Percentiles rank a stretch among this genome's conserved stretches.
Evolutionary conservation across 2,888 invertebrate species (phyloP).

Genomic region (Sarcophaga variegata): DNA sequence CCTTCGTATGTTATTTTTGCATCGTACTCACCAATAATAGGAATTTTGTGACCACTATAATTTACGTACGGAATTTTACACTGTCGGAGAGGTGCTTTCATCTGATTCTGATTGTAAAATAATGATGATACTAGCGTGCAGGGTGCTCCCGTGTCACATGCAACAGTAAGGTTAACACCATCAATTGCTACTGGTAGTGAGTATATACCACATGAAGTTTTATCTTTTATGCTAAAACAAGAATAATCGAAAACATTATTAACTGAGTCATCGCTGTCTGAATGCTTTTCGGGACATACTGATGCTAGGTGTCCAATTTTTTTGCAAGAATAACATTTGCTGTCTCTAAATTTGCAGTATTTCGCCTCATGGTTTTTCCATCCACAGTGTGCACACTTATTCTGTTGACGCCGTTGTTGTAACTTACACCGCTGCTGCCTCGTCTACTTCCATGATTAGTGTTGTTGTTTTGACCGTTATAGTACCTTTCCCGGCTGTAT

Average conservation of each 20-base stretch:
- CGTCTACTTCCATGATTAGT: no score
- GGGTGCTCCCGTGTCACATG: constrained; percentile 25
- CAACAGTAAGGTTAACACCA: background rate
- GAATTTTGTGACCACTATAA: constrained; percentile 18
- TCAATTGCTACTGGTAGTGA: constrained; percentile 13
- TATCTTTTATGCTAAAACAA: constrained; percentile 15
- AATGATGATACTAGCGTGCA: constrained; percentile 4
- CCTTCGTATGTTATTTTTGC: constrained; percentile 17
- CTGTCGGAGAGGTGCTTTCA: background rate
- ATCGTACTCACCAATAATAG: no score
- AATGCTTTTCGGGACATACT: no score
- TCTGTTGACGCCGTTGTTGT: background rate
- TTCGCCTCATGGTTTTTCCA: constrained; percentile 31
- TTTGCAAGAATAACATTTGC: no score
- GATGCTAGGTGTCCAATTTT: no score
- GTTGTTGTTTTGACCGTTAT: background rate
- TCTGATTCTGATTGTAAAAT: constrained; percentile 16
- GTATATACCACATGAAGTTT: constrained; percentile 11
- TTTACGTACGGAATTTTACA: constrained; percentile 37
- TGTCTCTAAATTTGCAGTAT: background rate
- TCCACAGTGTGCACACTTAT: constrained; percentile 21
- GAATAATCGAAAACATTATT: background rate
- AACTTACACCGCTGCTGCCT: no score
- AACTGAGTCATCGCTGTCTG: background rate
- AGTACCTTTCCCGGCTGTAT: background rate